Evolutionary conservation across 2,888 invertebrate species (phyloP), one percentile per base, ranked within the genome.

Genomic region (Dicycla oo): DNA sequence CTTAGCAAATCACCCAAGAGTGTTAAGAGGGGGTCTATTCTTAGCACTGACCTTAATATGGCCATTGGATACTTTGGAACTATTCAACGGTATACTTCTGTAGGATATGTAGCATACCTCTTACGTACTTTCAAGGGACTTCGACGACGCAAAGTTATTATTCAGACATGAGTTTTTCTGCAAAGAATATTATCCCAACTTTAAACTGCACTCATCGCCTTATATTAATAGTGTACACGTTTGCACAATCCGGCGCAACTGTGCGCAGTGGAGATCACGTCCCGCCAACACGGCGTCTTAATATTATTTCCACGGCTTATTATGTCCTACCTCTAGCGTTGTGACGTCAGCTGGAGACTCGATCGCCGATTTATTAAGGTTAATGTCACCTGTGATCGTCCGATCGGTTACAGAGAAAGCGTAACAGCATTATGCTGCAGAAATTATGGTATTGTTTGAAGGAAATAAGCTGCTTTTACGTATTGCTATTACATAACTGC

Each of bases 291-390:
- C 68, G 81, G 79, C 63, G 72, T 68, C 78, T 78, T 63, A 70
- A 69, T 67, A 82, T 87, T 87, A 86, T 82, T 86, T 84, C 84
- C 80, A 76, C 67, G 80, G 75, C 81, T 81, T 86, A 83, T 88
- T 85, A 85, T 83, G 81, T 84, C 80, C 77, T 72, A 80, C 67
- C 73, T 75, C 49, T 34, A 65, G 66, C 30, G 38, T 20, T 63
- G 51, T 76, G 67, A 74, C 72, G 70, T 81, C 74, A 67, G 47
- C 56, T 58, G 66, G 62, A 61, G 73, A 73, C 78, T 68, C 69
- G 53, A 79, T 75, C 58, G 67, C 57, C 69, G 64, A 75, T 75
- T 79, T 71, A 73, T 84, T 83, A 73, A 61, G 57, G 70, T 57
- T 66, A 83, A 69, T 76, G 49, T 68, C 23, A 63, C 58, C 66